Evolutionary conservation across 2,888 invertebrate genomes (phyloP), one percentile per base, ranked within the genome.

Genomic region (Parasteatoda lunata): DNA sequence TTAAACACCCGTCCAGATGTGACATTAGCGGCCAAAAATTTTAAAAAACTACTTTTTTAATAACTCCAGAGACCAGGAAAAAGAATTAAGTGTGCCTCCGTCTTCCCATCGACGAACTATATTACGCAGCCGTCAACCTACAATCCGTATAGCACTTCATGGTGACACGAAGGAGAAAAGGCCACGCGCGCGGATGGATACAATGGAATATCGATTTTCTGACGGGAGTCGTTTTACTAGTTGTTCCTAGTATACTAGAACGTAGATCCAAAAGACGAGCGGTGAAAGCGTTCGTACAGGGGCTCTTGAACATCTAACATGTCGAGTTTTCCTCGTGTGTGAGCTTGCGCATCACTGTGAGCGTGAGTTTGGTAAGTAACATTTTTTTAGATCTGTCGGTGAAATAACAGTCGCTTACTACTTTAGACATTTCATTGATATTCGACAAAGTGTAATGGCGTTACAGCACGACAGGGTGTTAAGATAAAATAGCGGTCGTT

Each of bases 171-270:
- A 8, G 64, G 64, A 59, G 47, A 75, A 75, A 7, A 47, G 77
- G 70, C 7, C 70, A 49, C 70, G 52, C 68, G 30, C 15, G 83
- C 83, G 83, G 83, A 84, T 52, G 71, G 52, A 84, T 84, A 84
- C 83, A 77, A 59, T 69, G 72, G 71, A 65, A 54, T 84, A 84
- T 84, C 77, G 83, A 84, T 84, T 77, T 84, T 84, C 52, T 48
- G 75, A 66, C 71, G 70, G 30, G 9, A 6, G 30, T 52, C 30
- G 7, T 52, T 65, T 68, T 15, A 68, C 68, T 78, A 69, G 15
- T 30, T 52, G 51, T 45, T 30, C 66, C 51, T 73, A 48, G 75
- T 75, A 75, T 69, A 49, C 51, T 79, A 15, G 30, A 30, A 49
- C 79, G 11, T 71, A 52, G 15, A 69, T 64, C 64, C 30, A 48